Evolutionary conservation across 2,888 invertebrate genomes (phyloP).

Genomic region (Spatulosminthurus flaviceps): DNA sequence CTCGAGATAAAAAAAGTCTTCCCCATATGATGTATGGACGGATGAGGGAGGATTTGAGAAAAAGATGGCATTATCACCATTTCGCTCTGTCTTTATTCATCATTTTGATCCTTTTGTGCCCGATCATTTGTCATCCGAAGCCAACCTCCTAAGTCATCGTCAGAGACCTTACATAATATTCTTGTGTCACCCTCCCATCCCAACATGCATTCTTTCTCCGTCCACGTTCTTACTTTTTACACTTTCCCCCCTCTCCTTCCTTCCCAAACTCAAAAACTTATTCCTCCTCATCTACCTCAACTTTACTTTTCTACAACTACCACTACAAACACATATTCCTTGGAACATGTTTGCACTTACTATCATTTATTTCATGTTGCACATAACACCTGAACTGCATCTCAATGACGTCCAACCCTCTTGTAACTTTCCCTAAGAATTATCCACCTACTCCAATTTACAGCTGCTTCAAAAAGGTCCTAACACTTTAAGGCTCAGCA

Average conservation of each 20-base stretch:
- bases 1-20: conserved; percentile 32
- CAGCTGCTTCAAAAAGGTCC: too few relatives aligned
- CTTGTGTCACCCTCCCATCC: neutral
- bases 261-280: neutral
- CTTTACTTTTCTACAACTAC: neutral
- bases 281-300: neutral
- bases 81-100: conserved; percentile 39
- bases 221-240: neutral
- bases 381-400: conserved; percentile 34
- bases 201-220: conserved; percentile 2
- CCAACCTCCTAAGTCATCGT: conserved; percentile 36
- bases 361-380: conserved; percentile 29
- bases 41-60: conserved; percentile 41
- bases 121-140: conserved; percentile 41
- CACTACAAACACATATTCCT: neutral
- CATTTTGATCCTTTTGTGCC: conserved; percentile 39
- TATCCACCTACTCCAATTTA: too few relatives aligned
- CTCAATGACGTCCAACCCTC: conserved; percentile 15
- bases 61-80: conserved; percentile 43
- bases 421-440: neutral
- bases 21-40: conserved; percentile 32
- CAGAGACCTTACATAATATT: conserved; percentile 28
- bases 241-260: too few relatives aligned
- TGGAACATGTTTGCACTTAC: neutral
- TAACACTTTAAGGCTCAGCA: too few relatives aligned